These are phyloP conservation scores for Trachymyrmex cornetzi DNA, from an alignment of 1,140 invertebrate species.

Conservation along the genomic window DNA sequence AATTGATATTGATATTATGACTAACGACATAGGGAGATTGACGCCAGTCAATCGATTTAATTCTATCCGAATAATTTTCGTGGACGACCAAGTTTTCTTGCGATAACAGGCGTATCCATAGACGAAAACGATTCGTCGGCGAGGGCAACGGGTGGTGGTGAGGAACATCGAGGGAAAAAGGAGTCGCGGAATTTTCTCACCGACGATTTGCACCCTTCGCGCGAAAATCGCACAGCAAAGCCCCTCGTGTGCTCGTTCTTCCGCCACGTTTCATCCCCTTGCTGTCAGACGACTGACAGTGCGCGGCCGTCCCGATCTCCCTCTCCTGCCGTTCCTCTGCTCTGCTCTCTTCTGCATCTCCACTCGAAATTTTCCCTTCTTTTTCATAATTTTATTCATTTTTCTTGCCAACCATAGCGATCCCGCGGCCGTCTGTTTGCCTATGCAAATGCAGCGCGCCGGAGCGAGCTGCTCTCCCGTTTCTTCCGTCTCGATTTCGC, in stretches of 20 bases:
- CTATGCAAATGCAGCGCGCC: conserved; percentile 84
- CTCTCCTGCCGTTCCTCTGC: conserved; percentile 10
- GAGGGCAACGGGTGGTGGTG: background rate
- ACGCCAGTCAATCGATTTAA: conserved; percentile 9
- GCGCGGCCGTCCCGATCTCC: background rate
- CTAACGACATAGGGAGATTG: background rate
- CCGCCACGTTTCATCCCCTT: conserved; percentile 79
- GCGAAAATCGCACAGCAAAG: conserved; percentile 75
- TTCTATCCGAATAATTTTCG: conserved; percentile 6
- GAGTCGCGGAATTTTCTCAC: conserved; percentile 62
- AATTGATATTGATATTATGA: conserved; percentile 3
- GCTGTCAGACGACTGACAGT: conserved; percentile 78
- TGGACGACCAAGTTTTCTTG: background rate
- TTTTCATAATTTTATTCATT: conserved; percentile 87
- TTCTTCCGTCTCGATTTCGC: conserved; percentile 55
- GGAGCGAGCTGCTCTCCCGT: conserved; percentile 55
- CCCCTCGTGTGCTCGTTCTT: conserved; percentile 76
- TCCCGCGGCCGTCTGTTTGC: conserved; percentile 83
- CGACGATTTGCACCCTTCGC: conserved; percentile 78
- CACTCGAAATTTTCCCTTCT: conserved; percentile 67
- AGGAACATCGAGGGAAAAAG: conserved; percentile 27
- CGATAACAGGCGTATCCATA: background rate
- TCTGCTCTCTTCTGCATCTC: conserved; percentile 44
- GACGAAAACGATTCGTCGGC: background rate
- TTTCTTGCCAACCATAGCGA: conserved; percentile 83